Conservation (phyloP, 2,888 invertebrate genomes). For the Campoplex capitator region DNA sequence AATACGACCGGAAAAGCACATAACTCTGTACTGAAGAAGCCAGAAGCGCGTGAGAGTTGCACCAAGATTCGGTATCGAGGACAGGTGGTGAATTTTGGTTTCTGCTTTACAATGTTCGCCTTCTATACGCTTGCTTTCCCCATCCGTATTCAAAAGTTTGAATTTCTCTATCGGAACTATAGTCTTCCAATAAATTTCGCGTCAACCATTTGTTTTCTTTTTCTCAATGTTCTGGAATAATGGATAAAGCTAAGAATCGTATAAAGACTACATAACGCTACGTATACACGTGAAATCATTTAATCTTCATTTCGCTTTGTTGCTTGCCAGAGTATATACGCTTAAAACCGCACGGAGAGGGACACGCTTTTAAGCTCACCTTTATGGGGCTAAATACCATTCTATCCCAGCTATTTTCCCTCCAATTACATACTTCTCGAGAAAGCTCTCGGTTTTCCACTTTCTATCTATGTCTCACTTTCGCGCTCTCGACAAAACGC, state of each 20-base stretch:
- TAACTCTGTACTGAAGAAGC: conserved; percentile 7
- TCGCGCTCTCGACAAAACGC: conserved; percentile 27
- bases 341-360: conserved; percentile 55
- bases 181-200: conserved; percentile 39
- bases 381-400: conserved; percentile 58
- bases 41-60: conserved; percentile 20
- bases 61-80: conserved; percentile 32
- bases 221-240: background rate
- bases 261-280: conserved; percentile 2
- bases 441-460: conserved; percentile 30
- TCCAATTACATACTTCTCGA: conserved; percentile 63
- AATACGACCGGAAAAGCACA: conserved; percentile 21
- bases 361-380: conserved; percentile 54
- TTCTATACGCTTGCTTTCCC: no score
- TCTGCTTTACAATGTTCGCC: conserved; percentile 14
- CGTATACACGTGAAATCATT: conserved; percentile 57
- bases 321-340: conserved; percentile 45
- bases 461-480: conserved; percentile 2
- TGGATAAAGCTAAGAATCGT: conserved; percentile 14
- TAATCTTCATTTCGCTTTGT: conserved; percentile 64
- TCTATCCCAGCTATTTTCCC: conserved; percentile 50
- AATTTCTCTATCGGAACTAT: conserved; percentile 1
- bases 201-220: background rate
- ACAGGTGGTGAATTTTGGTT: conserved; percentile 45
- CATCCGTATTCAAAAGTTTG: background rate